These are phyloP conservation scores for Xenopus borealis DNA, from an alignment of 2,113 vertebrate species.

Conservation along the genomic window DNA sequence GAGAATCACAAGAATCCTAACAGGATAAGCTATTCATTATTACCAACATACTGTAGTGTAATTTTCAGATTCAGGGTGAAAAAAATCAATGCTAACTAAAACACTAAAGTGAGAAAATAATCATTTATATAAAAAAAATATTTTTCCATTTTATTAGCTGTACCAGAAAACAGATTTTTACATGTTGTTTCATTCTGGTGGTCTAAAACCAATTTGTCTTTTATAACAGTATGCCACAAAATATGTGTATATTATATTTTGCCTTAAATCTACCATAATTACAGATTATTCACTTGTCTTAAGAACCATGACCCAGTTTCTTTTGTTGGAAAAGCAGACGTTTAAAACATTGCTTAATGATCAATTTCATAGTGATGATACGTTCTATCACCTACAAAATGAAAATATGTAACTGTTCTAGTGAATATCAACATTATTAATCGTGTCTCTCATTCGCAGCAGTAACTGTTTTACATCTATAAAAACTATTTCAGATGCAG, in stretches of 20 bases:
- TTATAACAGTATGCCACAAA: too few species aligned
- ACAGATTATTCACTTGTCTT: not conserved
- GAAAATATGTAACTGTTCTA: slow-evolving; percentile 1
- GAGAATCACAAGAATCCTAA: too few species aligned
- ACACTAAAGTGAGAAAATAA: too few species aligned
- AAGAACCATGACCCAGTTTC: not conserved
- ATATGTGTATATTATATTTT: not conserved
- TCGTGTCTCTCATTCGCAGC: not conserved
- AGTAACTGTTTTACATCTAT: not conserved
- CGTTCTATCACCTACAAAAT: not conserved
- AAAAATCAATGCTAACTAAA: too few species aligned
- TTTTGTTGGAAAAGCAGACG: not conserved
- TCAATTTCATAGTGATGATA: not conserved
- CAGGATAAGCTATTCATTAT: too few species aligned
- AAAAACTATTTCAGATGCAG: not conserved
- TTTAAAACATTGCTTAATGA: not conserved
- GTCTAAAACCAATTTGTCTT: too few species aligned
- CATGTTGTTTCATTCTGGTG: too few species aligned
- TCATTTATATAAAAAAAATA: too few species aligned
- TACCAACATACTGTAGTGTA: too few species aligned
- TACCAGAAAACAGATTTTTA: too few species aligned
- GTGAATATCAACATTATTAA: not conserved
- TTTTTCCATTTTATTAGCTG: too few species aligned
- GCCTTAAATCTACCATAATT: not conserved
- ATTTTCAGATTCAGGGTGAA: too few species aligned